Evolutionary conservation across 2,113 vertebrate species (phyloP), one percentile per base, ranked within the genome.

Genomic region (Elephas maximus): DNA sequence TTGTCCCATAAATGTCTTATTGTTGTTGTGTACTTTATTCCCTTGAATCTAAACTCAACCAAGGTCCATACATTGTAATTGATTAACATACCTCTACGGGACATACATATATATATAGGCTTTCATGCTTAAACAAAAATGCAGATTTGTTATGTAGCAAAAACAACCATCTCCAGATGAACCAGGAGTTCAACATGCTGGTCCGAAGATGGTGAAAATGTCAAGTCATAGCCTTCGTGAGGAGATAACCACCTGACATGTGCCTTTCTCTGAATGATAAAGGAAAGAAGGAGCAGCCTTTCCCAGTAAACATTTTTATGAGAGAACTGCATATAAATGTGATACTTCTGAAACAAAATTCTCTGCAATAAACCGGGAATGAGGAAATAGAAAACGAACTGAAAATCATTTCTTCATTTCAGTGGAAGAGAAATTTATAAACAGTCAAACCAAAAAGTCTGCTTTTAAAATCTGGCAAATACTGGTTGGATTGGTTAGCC

Each of bases 371-470:
- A 98, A 97, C 69, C 86, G 97, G 97, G 97, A 98, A 87, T 88
- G 96, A 98, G 91, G 86, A 92, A 97, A 97, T 63, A 93, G 83
- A 97, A 97, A 98, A 97, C 89, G 93, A 87, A 90, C 94, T 96
- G 97, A 98, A 98, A 98, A 96, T 93, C 74, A 87, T 83, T 95
- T 97, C 69, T 97, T 96, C 97, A 96, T 91, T 98, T 97, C 91
- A 96, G 95, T 86, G 44, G 97, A 97, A 96, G 87, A 89, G 89
- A 71, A 93, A 82, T 88, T 91, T 76, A 37, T 48, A 96, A 82
- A 89, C 3, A 87, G 45, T 93, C 45, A 48, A 90, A 88, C 71
- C 86, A 62, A 88, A 93, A 95, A 94, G 86, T 87, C 98, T 92
- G 30, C 51, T 95, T 97, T 88, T 15, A 91, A 97, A 90, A 41